Conservation (phyloP, 2,888 invertebrate species). For the Anoncus sp. region DNA sequence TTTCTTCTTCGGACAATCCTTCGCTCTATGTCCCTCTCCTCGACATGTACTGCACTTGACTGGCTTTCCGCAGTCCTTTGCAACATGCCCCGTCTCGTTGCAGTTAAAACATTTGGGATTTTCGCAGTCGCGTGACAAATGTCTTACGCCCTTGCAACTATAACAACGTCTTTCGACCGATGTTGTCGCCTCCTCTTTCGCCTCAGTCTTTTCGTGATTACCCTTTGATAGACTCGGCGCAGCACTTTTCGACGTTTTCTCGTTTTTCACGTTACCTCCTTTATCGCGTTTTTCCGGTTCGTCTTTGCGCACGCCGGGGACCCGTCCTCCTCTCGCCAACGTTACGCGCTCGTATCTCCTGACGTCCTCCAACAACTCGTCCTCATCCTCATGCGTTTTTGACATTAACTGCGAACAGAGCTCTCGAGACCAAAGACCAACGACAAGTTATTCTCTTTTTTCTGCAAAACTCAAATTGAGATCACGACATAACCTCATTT, state of each 20-base stretch:
- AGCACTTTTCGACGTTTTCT: constrained; percentile 7
- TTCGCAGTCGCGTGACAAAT: constrained; percentile 26
- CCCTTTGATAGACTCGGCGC: constrained; percentile 2
- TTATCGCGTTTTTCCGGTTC: constrained; percentile 29
- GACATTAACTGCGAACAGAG: constrained; percentile 25
- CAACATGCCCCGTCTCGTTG: constrained; percentile 8
- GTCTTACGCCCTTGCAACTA: constrained; percentile 6
- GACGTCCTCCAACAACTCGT: constrained; percentile 16
- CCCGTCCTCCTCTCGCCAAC: constrained; percentile 18
- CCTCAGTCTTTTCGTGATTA: constrained; percentile 4
- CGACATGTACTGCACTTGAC: constrained; percentile 12
- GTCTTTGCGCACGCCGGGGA: constrained; percentile 12
- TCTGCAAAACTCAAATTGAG: constrained; percentile 12
- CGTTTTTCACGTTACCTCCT: constrained; percentile 12
- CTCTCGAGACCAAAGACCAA: constrained; percentile 23
- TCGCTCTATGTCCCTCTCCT: constrained; percentile 21
- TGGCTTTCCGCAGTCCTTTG: constrained; percentile 12
- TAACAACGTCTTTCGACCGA: constrained; percentile 8
- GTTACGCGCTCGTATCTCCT: constrained; percentile 22
- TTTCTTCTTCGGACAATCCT: constrained; percentile 23
- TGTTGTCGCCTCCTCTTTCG: constrained; percentile 20
- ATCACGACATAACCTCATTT: constrained; percentile 32
- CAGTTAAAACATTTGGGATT: constrained; percentile 16
- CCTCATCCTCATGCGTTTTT: constrained; percentile 23
- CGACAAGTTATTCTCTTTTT: constrained; percentile 25